These are phyloP conservation scores for Premnoplex brunnescens DNA, from an alignment of 2,797 vertebrate genomes.

Conservation along the genomic window DNA sequence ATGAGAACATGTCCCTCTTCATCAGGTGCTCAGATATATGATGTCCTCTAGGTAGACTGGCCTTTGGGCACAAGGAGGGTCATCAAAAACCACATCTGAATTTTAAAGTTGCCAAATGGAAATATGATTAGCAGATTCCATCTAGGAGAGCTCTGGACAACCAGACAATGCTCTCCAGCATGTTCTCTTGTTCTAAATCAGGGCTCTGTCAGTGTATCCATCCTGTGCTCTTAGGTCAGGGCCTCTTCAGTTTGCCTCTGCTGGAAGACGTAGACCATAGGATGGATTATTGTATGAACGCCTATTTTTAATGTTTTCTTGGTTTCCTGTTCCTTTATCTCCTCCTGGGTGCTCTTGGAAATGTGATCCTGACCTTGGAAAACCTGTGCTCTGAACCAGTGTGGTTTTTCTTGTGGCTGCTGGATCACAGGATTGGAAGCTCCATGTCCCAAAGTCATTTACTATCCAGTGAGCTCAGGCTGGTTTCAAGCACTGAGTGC, in stretches of 20 bases:
- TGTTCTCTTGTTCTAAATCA: neutral
- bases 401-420: too few relatives aligned
- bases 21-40: neutral
- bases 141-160: neutral
- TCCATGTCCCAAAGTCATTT: too few relatives aligned
- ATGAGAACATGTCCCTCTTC: neutral
- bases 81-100: neutral
- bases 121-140: neutral
- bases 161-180: neutral
- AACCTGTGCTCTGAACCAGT: too few relatives aligned
- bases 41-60: neutral
- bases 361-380: neutral
- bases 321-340: neutral
- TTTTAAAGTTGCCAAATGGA: neutral
- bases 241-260: neutral
- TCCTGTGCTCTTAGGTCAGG: neutral
- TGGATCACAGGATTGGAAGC: too few relatives aligned
- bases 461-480: too few relatives aligned
- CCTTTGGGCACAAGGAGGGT: neutral
- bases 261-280: rapidly evolving
- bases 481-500: too few relatives aligned
- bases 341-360: neutral
- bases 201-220: neutral
- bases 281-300: neutral
- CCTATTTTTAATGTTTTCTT: neutral